A percentile compares a stretch with the other conserved stretches of the same genome.
phyloP scores from a whole-genome alignment of 2,797 vertebrate genomes.

The Chloroceryle inda region DNA sequence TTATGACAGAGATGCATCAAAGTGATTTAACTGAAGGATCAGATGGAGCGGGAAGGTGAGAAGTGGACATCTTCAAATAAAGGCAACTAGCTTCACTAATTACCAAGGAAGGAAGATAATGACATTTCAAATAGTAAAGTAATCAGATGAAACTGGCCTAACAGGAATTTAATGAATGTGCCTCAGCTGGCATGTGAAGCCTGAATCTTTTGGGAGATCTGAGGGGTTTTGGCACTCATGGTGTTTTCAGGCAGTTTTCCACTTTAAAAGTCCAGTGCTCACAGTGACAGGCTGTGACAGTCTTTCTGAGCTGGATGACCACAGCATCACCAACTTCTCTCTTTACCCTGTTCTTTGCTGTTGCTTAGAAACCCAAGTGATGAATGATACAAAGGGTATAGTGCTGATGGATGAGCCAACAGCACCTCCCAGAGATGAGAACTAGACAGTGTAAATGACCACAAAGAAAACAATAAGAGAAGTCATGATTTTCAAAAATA shows the following conservation, averaged over 20 bases:
- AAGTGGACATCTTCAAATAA: background rate
- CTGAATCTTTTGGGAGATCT: background rate
- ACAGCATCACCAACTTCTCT: background rate
- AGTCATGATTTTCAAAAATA: background rate
- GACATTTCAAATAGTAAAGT: background rate
- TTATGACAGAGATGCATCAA: background rate
- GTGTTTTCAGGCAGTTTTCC: background rate
- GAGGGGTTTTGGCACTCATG: background rate
- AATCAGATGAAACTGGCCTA: background rate
- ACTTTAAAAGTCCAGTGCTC: background rate
- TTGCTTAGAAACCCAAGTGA: constrained; percentile 48
- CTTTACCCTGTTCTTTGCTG: background rate
- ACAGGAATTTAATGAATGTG: background rate
- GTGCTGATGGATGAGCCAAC: constrained; percentile 12
- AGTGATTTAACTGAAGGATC: constrained; percentile 8
- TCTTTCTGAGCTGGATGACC: constrained; percentile 3
- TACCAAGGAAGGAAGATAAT: background rate
- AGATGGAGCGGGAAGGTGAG: constrained; percentile 1
- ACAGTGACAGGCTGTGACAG: constrained; percentile 1
- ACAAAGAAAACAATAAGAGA: background rate
- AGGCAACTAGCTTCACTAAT: background rate
- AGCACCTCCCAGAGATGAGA: constrained; percentile 68
- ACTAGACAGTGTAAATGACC: background rate
- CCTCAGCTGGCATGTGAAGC: background rate
- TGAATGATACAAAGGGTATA: background rate